These are phyloP conservation scores for Maniola jurtina DNA, from an alignment of 1,140 invertebrate genomes.

Conservation along the genomic window DNA sequence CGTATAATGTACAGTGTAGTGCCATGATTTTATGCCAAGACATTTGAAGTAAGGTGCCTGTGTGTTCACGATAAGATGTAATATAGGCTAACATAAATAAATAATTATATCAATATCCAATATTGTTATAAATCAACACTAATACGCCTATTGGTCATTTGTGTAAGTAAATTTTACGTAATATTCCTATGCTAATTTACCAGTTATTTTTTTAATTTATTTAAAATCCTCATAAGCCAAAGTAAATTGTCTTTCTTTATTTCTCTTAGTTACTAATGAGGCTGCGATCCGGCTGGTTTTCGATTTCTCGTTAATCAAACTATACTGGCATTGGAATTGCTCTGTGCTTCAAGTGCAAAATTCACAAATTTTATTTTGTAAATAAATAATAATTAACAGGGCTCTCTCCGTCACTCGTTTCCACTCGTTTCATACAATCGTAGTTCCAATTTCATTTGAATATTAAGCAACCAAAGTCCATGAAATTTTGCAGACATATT, in stretches of 20 bases:
- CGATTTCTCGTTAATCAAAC: neutral
- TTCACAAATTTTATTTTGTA: neutral
- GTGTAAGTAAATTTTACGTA: constrained; percentile 13
- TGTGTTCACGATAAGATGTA: constrained; percentile 64
- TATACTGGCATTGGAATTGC: neutral
- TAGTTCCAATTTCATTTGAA: no score
- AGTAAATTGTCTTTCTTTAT: constrained; percentile 45
- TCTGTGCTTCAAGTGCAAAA: neutral
- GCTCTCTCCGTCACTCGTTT: no score
- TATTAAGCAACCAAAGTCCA: no score
- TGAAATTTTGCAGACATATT: no score
- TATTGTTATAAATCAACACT: constrained; percentile 6
- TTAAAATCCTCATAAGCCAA: constrained; percentile 52
- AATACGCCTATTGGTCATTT: constrained; percentile 16
- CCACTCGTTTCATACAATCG: no score
- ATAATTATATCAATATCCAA: constrained; percentile 13
- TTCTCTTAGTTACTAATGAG: constrained; percentile 11
- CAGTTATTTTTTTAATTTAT: constrained; percentile 19
- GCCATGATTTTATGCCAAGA: constrained; percentile 68
- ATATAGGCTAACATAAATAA: constrained; percentile 30
- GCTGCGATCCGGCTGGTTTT: neutral
- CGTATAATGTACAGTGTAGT: constrained; percentile 41
- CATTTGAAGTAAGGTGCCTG: constrained; percentile 66
- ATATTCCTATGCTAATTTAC: constrained; percentile 10
- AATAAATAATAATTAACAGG: no score